Conservation (phyloP, 2,888 invertebrate species). For the Dynastes hyllus region DNA sequence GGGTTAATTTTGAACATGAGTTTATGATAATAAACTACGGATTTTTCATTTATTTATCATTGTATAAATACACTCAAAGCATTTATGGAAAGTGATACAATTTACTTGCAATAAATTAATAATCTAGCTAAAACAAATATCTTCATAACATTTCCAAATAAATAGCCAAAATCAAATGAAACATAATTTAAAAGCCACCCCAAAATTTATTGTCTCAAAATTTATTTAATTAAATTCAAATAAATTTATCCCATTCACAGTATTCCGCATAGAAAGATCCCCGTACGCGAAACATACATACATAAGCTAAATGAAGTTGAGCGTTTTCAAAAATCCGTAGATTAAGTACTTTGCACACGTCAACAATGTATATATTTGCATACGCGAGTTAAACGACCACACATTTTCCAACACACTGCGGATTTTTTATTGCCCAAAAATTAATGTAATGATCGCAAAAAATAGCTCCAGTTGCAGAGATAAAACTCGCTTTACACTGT, state of each 20-base stretch:
- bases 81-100: too few relatives aligned
- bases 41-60: neutral
- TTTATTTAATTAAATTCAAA: conserved; percentile 44
- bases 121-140: conserved; percentile 19
- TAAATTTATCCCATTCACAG: conserved; percentile 19
- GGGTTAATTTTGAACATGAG: too few relatives aligned
- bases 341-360: neutral
- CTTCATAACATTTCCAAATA: conserved; percentile 9
- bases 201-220: conserved; percentile 40
- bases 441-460: conserved; percentile 11
- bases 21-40: neutral
- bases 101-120: conserved; percentile 13
- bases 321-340: neutral
- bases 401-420: neutral
- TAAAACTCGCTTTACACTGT: neutral
- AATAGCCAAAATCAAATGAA: conserved; percentile 33
- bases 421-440: conserved; percentile 8
- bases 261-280: neutral
- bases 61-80: too few relatives aligned
- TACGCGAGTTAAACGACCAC: neutral
- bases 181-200: conserved; percentile 37
- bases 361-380: conserved; percentile 14
- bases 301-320: neutral
- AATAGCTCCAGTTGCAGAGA: neutral
- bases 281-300: conserved; percentile 4